Percentiles rank a stretch among this genome's conserved stretches.
phyloP scores from a whole-genome alignment of 2,888 invertebrate genomes.

The Zonitis immaculata region DNA sequence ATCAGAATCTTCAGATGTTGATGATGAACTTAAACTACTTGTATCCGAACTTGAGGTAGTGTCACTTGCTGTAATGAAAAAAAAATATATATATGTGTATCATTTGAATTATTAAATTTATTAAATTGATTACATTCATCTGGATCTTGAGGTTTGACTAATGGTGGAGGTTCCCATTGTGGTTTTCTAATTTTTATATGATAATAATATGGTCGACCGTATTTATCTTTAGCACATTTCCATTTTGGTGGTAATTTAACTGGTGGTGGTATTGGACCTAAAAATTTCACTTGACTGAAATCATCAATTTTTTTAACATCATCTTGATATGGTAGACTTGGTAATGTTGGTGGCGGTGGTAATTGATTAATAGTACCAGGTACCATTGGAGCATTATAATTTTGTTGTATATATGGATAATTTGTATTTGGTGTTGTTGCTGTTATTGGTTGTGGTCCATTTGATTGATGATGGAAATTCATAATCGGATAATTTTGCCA shows the following conservation, averaged over 20 bases:
- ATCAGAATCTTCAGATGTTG: conserved; percentile 50
- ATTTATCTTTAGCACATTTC: conserved; percentile 77
- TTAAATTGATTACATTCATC: conserved; percentile 35
- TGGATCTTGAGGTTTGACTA: conserved; percentile 21
- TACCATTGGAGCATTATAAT: conserved; percentile 8
- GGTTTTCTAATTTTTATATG: conserved; percentile 72
- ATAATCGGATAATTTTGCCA: conserved; percentile 49
- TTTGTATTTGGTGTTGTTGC: conserved; percentile 8
- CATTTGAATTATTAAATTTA: too few species aligned
- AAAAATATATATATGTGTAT: too few species aligned
- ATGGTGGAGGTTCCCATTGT: conserved; percentile 70
- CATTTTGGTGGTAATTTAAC: conserved; percentile 77
- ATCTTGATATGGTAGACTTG: conserved; percentile 35
- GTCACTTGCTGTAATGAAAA: conserved; percentile 36
- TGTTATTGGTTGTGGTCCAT: neutral
- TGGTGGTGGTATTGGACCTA: conserved; percentile 49
- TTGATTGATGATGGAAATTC: conserved; percentile 11
- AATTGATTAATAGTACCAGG: conserved; percentile 11
- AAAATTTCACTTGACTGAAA: conserved; percentile 42
- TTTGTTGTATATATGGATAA: conserved; percentile 10
- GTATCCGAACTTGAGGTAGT: conserved; percentile 44
- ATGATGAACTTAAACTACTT: conserved; percentile 46
- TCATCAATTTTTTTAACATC: conserved; percentile 27
- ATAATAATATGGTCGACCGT: conserved; percentile 88
- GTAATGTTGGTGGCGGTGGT: conserved; percentile 26